Base-by-base conservation (phyloP, 2,888 invertebrate genomes). In the Drosophila emarginata region DNA sequence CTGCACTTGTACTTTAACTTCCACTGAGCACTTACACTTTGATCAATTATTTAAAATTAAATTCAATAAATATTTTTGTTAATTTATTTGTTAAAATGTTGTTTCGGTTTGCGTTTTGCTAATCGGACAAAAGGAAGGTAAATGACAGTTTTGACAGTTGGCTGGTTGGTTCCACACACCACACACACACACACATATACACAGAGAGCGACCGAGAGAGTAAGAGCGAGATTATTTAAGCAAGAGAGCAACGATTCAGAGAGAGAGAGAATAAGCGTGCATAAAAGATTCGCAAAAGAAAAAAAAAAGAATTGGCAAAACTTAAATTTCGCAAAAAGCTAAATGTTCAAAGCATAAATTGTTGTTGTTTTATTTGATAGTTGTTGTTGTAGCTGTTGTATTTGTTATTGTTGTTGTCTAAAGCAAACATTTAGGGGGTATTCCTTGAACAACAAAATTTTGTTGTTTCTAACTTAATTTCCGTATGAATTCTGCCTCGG, bases 51-150 rank as follows among this genome's bases (percentile, higher is more conserved):
- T 54, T 54, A 61, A 74, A 85, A 70, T 80, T 76, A 61, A 76
- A 73, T 65, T 71, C 51, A 40, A 72, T 71, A 65, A 5, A 23
- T 23, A n/a, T 64, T 83, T 86, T 76, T 67, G 77, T 76, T 77
- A 45, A 12, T 45, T 45, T 45, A 45, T 45, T 45, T 45, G 45
- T 79, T 71, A 66, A 68, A 45, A 45, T 11, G 15, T 45, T 45
- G 18, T 73, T 73, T 63, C 73, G 62, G 56, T 67, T 72, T 67
- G 72, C 74, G 74, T 65, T 75, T 75, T 71, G 76, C 76, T 72
- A 78, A 74, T 80, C 86, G 80, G 77, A 84, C 86, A 86, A 87
- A 87, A 84, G 86, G 87, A 85, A 83, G 76, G 80, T 79, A 74
- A 73, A 80, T 72, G 72, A 73, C 72, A 72, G 74, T 70, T 81